phyloP scores from a whole-genome alignment of 2,113 vertebrate genomes.

The Lophius piscatorius region DNA sequence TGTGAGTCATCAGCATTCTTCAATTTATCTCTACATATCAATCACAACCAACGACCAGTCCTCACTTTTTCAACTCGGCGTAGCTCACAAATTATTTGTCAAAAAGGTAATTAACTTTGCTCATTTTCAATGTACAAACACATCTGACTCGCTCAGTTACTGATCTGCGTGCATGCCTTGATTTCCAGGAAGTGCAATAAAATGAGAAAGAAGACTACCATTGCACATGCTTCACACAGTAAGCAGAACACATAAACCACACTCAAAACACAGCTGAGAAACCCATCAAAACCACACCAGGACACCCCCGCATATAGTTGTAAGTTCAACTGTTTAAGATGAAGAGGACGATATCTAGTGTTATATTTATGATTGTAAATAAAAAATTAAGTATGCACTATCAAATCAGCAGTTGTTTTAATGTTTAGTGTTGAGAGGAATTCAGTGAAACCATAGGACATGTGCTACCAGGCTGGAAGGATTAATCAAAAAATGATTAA shows the following conservation, averaged over 20 bases:
- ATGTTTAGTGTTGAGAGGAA: too few species aligned
- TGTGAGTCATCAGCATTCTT: constrained; percentile 20
- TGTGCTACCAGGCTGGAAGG: background rate
- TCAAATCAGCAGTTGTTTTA: background rate
- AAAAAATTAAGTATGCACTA: constrained; percentile 2
- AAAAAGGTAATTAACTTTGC: constrained; percentile 21
- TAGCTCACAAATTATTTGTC: constrained; percentile 13
- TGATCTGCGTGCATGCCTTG: constrained; percentile 35
- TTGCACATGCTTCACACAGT: constrained; percentile 46
- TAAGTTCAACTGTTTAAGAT: constrained; percentile 62
- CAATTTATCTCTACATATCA: constrained; percentile 20
- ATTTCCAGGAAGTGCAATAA: constrained; percentile 53
- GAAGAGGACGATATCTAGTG: constrained; percentile 5
- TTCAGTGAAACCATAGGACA: background rate
- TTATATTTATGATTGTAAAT: constrained; percentile 1
- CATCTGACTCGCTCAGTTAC: constrained; percentile 6
- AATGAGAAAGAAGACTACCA: constrained; percentile 65
- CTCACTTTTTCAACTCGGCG: background rate
- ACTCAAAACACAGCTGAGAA: constrained; percentile 65
- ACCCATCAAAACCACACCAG: constrained; percentile 69
- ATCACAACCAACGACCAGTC: constrained; percentile 7
- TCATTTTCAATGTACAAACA: constrained; percentile 24
- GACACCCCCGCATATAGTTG: constrained; percentile 36
- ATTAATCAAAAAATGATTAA: background rate
- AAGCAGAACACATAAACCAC: constrained; percentile 64